Evolutionary conservation across 1,140 invertebrate genomes (phyloP).

Genomic region (Meloidogyne exigua): DNA sequence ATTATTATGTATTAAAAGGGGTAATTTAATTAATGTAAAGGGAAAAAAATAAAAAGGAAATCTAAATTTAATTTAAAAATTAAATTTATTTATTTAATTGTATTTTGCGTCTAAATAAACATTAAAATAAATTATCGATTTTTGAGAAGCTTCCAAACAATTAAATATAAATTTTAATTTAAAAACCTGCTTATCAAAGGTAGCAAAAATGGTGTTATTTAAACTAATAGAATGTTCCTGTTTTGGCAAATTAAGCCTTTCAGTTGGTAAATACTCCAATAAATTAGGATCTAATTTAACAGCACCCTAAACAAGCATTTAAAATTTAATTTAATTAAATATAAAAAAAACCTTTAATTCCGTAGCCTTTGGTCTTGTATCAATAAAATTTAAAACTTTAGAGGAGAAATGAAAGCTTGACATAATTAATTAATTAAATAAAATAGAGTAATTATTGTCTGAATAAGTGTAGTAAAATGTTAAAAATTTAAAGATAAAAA

Average conservation of each 20-base stretch:
- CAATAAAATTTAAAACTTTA: constrained; percentile 45
- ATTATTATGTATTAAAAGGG: neutral
- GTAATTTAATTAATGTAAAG: too few relatives aligned
- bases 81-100: too few relatives aligned
- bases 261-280: constrained; percentile 19
- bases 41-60: neutral
- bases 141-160: neutral
- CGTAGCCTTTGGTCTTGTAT: constrained; percentile 44
- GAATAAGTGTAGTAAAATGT: too few relatives aligned
- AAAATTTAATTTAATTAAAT: constrained; percentile 4
- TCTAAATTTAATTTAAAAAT: neutral
- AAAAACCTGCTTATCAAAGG: constrained; percentile 46
- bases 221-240: neutral
- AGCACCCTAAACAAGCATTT: constrained; percentile 23
- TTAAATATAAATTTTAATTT: neutral
- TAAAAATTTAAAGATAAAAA: too few relatives aligned
- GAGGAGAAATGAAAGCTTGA: constrained; percentile 41
- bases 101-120: too few relatives aligned
- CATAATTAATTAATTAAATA: constrained; percentile 14
- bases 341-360: constrained; percentile 44
- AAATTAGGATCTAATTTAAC: constrained; percentile 43
- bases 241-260: neutral
- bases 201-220: constrained; percentile 36
- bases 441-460: too few relatives aligned
- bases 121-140: too few relatives aligned